Evolutionary conservation across 35 echinoderm and acorn worm species (phyloP), one percentile per base, ranked within the genome.

Genomic region (Anneissia japonica): DNA sequence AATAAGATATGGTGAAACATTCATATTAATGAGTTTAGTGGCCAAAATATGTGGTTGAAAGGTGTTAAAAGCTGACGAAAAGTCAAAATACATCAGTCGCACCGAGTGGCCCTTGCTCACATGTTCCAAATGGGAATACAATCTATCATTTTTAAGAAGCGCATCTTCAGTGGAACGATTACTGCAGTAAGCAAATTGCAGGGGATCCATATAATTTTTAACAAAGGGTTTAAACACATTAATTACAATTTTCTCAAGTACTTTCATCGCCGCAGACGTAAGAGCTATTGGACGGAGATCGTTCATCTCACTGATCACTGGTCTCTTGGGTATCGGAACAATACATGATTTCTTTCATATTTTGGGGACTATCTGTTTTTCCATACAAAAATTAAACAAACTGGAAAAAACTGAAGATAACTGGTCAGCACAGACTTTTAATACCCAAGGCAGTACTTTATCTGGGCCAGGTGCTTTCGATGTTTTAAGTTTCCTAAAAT

Each of bases 381-480:
- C 73, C 31, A 89, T 64, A 36, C 0, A 90, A 35, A 76, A 84
- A 37, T 90, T 77, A 30, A 84, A 85, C 17, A 90, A 76, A 0
- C 40, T 43, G 30, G 72, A 34, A 64, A 88, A 87, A 46, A 92
- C 87, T 0, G 34, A 26, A 29, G 85, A 56, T 31, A 92, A 74
- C 35, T 88, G 78, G 39, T 83, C 32, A 9, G 90, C 51, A 79
- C 90, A 88, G 0, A 46, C 77, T 79, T 84, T 88, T 23, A 92
- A 74, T 19, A 92, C 43, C 11, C 76, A n/a, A 31, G 80, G 80
- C 0, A 21, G 46, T 38, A 92, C 30, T 28, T 34, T n/a, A 73
- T 92, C 91, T 38, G 75, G 86, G 30, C 85, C 91, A 56, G 81
- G 73, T 30, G 86, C 79, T 51, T 92, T 92, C 34, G 72, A 40